Conservation (phyloP, 2,888 invertebrate species). For the Tupiocoris notatus region DNA sequence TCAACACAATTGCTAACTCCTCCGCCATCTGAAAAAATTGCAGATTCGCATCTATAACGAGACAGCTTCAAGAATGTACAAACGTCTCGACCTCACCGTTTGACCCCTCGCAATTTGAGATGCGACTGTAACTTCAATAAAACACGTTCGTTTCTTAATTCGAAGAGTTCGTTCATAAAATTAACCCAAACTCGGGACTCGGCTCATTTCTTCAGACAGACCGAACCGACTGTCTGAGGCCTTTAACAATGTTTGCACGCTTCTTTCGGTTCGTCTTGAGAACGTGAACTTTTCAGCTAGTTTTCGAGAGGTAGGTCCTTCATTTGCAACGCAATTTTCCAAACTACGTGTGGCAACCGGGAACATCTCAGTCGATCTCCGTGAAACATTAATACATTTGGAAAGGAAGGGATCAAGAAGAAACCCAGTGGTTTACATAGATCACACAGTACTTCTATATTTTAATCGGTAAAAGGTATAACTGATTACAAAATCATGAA, state of each 20-base stretch:
- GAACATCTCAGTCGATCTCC: no score
- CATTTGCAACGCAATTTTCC: not conserved
- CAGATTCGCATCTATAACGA: not conserved
- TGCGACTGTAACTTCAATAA: constrained; percentile 8
- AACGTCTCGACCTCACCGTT: not conserved
- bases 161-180: not conserved
- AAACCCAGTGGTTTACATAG: no score
- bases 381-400: no score
- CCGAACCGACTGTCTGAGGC: not conserved
- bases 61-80: not conserved
- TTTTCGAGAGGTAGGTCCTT: not conserved
- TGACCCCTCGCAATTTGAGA: not conserved
- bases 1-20: no score
- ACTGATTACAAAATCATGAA: no score
- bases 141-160: constrained; percentile 22
- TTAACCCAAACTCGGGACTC: no score
- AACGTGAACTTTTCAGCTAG: not conserved
- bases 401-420: no score
- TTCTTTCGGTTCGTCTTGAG: not conserved
- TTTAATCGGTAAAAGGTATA: no score
- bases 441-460: no score
- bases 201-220: not conserved
- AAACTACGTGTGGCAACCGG: not conserved
- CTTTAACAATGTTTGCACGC: not conserved
- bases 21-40: not conserved